Conservation (phyloP, 2,113 vertebrate genomes). For the Psittacus erithacus region DNA sequence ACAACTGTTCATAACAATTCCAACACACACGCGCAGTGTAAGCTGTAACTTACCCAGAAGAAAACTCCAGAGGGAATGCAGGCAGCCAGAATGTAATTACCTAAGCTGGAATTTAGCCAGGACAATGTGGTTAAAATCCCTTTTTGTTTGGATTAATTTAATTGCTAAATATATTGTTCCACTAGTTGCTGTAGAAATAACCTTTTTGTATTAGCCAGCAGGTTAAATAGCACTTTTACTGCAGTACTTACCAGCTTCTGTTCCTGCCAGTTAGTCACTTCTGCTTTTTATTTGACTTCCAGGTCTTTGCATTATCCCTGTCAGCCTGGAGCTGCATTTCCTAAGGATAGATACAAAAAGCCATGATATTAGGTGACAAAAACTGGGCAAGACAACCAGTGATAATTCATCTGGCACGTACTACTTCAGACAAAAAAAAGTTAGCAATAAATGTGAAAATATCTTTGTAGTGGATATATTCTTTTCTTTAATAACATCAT, state of each 20-base stretch:
- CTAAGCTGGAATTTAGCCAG: conserved; percentile 44
- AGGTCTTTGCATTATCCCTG: background rate
- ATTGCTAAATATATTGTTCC: conserved; percentile 64
- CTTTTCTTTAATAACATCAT: background rate
- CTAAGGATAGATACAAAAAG: background rate
- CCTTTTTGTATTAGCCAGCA: conserved; percentile 23
- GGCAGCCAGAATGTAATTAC: conserved; percentile 43
- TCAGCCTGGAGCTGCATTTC: background rate
- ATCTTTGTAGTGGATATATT: background rate
- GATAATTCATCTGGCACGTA: background rate
- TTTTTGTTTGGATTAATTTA: conserved; percentile 62
- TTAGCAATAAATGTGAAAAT: background rate
- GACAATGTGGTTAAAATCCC: conserved; percentile 34
- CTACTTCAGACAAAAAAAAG: background rate
- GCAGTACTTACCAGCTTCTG: background rate
- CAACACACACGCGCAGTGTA: rapidly evolving
- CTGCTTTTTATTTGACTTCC: background rate
- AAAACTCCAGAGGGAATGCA: conserved; percentile 9
- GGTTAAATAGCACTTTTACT: conserved; percentile 44
- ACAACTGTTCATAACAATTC: background rate
- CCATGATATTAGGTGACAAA: background rate
- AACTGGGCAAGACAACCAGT: background rate
- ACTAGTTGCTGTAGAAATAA: conserved; percentile 31
- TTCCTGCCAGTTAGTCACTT: background rate
- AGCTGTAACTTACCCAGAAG: background rate